Evolutionary conservation across 2,113 vertebrate species (phyloP), one percentile per base, ranked within the genome.

Genomic region (Caracal caracal): DNA sequence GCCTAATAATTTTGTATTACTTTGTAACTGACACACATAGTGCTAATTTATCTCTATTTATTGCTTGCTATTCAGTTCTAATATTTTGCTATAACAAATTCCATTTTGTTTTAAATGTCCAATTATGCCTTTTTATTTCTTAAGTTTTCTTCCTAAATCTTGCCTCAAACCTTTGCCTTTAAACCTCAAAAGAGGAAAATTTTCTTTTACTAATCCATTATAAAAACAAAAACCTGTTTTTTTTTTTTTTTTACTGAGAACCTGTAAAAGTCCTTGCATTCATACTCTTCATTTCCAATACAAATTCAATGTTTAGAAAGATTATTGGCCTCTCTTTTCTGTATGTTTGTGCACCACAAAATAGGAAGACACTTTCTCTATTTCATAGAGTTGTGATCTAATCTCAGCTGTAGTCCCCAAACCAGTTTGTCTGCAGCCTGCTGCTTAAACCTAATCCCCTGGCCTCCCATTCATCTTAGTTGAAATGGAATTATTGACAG

Each of bases 401-500:
- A 75, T 86, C 24, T 86, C 1, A 3, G 65, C 43, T 68, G 0
- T 40, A 63, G 37, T 82, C 22, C 20, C 24, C n/a, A 86, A 78
- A 86, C 33, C 13, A 56, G 51, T 97, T 82, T 88, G 70, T 96
- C 82, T 86, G 71, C 19, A 71, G 30, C 56, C 65, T 66, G 16
- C 51, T 93, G 33, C 87, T 94, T 92, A 96, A 83, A 87, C 53
- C 10, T 89, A 89, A 92, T 93, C 51, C 17, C 28, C 70, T 81
- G 35, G 24, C 17, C 40, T 88, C 79, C 19, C 20, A 70, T 94
- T 95, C 43, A 86, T 96, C 49, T 95, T 95, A 94, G 68, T 15
- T 82, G 82, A 95, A 88, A 89, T 47, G 90, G 76, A 80, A 93
- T 93, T 97, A 95, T 95, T 95, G 93, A 97, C 63, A 92, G 53